A percentile compares a stretch with the other conserved stretches of the same genome.
Conservation (phyloP, 1,140 invertebrate genomes). For the Papilio xuthus region DNA sequence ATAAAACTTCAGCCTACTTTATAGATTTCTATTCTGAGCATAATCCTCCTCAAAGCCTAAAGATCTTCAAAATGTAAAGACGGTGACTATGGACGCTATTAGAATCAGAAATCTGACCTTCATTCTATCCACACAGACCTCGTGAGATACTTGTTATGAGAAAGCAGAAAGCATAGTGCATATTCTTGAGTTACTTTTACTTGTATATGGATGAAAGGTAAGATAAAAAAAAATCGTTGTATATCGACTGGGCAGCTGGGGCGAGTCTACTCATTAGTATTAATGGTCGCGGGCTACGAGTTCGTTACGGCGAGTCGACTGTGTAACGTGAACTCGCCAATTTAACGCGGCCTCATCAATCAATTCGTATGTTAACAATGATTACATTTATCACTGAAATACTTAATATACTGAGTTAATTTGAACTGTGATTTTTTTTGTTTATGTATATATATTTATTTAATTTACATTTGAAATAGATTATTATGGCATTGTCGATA, state of each 20-base stretch:
- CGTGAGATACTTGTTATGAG: no score
- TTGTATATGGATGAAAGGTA: background rate
- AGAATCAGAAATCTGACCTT: background rate
- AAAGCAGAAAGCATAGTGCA: background rate
- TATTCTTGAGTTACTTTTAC: background rate
- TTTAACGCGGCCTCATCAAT: slow-evolving; percentile 26
- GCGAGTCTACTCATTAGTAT: slow-evolving; percentile 11
- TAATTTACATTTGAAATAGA: background rate
- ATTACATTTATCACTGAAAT: slow-evolving; percentile 21
- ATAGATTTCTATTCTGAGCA: no score
- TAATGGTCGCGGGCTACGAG: background rate
- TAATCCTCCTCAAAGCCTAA: no score
- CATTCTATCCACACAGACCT: background rate
- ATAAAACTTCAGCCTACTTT: no score
- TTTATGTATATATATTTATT: no score
- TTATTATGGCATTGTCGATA: background rate
- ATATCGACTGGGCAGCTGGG: background rate
- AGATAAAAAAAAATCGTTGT: background rate
- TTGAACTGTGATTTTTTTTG: background rate
- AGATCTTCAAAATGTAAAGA: no score
- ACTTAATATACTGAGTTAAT: background rate
- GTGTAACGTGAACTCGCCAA: slow-evolving; percentile 12
- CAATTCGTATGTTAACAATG: slow-evolving; percentile 17
- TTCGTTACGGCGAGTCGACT: slow-evolving; percentile 3
- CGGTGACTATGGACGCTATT: background rate